Evolutionary conservation across 2,113 vertebrate species (phyloP), one percentile per base, ranked within the genome.

Genomic region (Equus przewalskii): DNA sequence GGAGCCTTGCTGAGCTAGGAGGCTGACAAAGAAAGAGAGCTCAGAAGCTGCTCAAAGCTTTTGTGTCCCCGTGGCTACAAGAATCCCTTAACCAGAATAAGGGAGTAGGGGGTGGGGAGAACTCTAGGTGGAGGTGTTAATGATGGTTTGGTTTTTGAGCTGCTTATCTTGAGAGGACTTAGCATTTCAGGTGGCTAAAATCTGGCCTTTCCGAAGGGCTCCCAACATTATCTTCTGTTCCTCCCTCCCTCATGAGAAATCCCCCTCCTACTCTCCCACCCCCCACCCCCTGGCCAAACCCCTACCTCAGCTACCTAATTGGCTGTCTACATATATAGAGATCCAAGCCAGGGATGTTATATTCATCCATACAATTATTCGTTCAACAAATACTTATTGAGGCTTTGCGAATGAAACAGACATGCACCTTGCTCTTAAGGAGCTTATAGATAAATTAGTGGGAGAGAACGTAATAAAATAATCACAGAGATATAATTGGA

Each of bases 1-100:
- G 81, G 80, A 84, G n/a, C 89, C 96, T 82, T 95, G 81, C 88
- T 95, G 95, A 97, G 85, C 76, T 62, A 51, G 54, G 89, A 94
- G 62, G 73, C 26, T 93, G 85, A 91, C 89, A 92, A 80, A 73
- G 89, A 85, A 87, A 79, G 89, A 54, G 86, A 97, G 82, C 95
- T 92, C 91, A 96, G 16, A 91, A 83, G 62, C 67, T 83, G 4
- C 65, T 91, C 60, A 72, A 44, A 86, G 69, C n/a, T 67, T 92
- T 94, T 94, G 70, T 85, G 41, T 85, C 72, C 56, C 24, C 93
- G 33, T 46, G 65, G 26, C 89, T 81, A 2, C 6, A 64, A 73
- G 91, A 97, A 49, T 81, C 46, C 49, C 41, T 81, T 80, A 65
- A 44, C 44, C 24, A 18, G 72, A 87, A 73, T 51, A 24, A 95